Evolutionary conservation across 2,797 vertebrate species (phyloP), one percentile per base, ranked within the genome.

Genomic region (Danio jaintianensis): DNA sequence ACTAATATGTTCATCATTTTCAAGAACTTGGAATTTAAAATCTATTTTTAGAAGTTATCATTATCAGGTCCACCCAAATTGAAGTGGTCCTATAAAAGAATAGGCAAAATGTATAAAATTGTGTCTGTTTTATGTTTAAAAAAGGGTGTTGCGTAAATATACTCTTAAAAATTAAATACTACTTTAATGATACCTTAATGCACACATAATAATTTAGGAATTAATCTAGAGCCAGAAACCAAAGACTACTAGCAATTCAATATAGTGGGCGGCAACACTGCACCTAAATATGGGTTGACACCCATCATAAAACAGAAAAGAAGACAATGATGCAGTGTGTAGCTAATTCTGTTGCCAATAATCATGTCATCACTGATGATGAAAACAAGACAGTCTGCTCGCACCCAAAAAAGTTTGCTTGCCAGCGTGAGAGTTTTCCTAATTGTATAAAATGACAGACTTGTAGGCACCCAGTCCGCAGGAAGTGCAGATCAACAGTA

Each of bases 381-480:
- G 29, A 75, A 75, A 20, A 72, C 15, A 43, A 75, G 72, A 74
- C 5, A 56, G 7, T 69, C n/a, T 29, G 22, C 5, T 8, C 8
- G 1, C 42, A 36, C 20, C 40, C 2, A 13, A 13, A 58, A 29
- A 59, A 48, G 5, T n/a, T 45, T 3, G 20, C 29, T 53, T 15
- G 29, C 20, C 22, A 38, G 43, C 48, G 56, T 74, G 15, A 55
- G 55, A 36, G 71, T 13, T 50, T 48, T 62, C 18, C 38, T 22
- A 16, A 61, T 8, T 48, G 10, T 48, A 6, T 29, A 22, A 69
- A 69, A 50, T 69, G 47, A 68, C 0, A 0, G 66, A 13, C 6
- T 52, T 7, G n/a, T 40, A 48, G 10, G 61, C 16, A 7, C 8
- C 38, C 8, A 42, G 11, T 69, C 47, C 69, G 67, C 36, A 40